A percentile compares a stretch with the other conserved stretches of the same genome.
These are phyloP conservation scores for Brachionus plicatilis DNA, from an alignment of 1,140 invertebrate species.

Conservation along the genomic window DNA sequence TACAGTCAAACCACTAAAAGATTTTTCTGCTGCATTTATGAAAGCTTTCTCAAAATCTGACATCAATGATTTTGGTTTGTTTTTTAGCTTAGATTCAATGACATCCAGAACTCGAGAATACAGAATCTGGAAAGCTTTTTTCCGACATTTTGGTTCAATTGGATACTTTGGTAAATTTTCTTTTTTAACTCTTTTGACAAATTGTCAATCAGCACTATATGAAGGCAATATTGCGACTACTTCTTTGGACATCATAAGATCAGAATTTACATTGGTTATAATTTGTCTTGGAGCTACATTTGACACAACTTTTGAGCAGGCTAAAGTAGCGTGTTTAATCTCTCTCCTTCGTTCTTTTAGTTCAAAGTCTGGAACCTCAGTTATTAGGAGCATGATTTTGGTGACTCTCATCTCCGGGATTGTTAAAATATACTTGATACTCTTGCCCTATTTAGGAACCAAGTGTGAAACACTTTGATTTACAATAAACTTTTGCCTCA, in stretches of 20 bases:
- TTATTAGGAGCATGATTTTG: too few relatives aligned
- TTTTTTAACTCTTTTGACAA: neutral
- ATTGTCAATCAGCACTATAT: neutral
- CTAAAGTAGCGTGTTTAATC: neutral
- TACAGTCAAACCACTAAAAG: too few relatives aligned
- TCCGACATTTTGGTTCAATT: neutral
- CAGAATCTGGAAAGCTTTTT: neutral
- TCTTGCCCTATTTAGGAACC: too few relatives aligned
- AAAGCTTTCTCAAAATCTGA: too few relatives aligned
- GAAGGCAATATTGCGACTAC: neutral
- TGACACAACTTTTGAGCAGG: slow-evolving; percentile 11
- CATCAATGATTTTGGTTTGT: too few relatives aligned
- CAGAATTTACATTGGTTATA: neutral
- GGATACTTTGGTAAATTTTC: neutral
- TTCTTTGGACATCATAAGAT: neutral
- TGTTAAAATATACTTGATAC: too few relatives aligned
- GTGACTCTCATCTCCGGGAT: too few relatives aligned
- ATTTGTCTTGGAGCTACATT: neutral
- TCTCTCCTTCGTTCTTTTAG: neutral
- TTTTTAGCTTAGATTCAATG: too few relatives aligned
- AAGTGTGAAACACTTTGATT: too few relatives aligned
- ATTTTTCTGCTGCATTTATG: too few relatives aligned
- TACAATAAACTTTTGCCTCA: too few relatives aligned
- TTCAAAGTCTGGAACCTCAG: neutral
- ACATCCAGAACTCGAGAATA: too few relatives aligned